phyloP scores from a whole-genome alignment of 1,140 invertebrate genomes.

The Theocolax elegans region DNA sequence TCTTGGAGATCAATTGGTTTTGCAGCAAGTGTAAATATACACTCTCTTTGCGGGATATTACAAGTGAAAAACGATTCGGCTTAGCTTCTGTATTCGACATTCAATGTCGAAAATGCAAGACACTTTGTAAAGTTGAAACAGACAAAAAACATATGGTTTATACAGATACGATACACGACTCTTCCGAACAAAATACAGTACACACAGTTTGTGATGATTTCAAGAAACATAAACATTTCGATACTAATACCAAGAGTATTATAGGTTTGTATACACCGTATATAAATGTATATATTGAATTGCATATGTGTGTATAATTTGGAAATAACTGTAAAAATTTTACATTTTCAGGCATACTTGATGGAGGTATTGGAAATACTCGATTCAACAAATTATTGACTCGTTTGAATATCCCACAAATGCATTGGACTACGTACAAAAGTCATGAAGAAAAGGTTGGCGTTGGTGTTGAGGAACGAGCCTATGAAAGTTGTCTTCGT shows the following conservation, averaged over 20 bases:
- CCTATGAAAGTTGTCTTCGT: slow-evolving; percentile 32
- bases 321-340: no score
- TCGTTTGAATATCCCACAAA: slow-evolving; percentile 27
- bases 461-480: slow-evolving; percentile 19
- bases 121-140: neutral
- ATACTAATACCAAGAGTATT: slow-evolving; percentile 21
- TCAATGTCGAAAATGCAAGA: no score
- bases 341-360: slow-evolving; percentile 28
- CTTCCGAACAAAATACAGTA: no score
- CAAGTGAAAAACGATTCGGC: neutral
- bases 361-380: slow-evolving; percentile 33
- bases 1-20: neutral
- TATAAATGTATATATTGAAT: no score
- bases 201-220: neutral
- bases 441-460: slow-evolving; percentile 35
- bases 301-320: neutral
- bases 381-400: slow-evolving; percentile 38
- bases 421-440: slow-evolving; percentile 32
- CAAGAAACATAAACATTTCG: neutral
- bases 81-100: neutral
- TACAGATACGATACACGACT: no score
- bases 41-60: neutral
- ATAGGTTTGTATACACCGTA: slow-evolving; percentile 22
- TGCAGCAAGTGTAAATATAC: neutral
- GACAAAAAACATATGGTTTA: neutral